A percentile compares a stretch with the other conserved stretches of the same genome.
These are phyloP conservation scores for Lucilia sericata DNA, from an alignment of 1,140 invertebrate species.

Conservation along the genomic window DNA sequence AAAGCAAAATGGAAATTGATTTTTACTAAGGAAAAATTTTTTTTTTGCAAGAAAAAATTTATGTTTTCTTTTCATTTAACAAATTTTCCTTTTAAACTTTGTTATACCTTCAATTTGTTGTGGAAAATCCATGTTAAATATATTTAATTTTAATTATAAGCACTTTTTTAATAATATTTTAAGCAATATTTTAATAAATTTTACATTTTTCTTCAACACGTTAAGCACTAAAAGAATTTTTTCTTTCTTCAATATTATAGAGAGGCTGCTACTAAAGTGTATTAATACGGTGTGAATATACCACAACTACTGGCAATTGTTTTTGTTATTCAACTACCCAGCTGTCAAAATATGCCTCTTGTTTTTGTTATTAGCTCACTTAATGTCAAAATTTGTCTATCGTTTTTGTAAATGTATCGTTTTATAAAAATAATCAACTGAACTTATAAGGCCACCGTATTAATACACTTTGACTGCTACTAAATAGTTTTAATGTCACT, in stretches of 20 bases:
- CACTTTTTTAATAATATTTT: not conserved
- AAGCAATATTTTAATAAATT: not conserved
- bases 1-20: constrained; percentile 37
- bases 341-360: no score
- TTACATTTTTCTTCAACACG: not conserved
- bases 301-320: no score
- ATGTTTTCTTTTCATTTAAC: not conserved
- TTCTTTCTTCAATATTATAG: not conserved
- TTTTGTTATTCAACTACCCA: no score
- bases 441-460: no score
- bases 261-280: not conserved
- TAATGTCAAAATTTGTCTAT: no score
- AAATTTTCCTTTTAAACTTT: not conserved
- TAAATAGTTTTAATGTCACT: constrained; percentile 5
- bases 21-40: not conserved
- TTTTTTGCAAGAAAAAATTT: not conserved
- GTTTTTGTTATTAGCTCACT: no score
- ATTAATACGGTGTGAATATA: no score
- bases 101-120: constrained; percentile 57
- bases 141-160: not conserved
- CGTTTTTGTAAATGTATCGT: no score
- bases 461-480: not conserved
- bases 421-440: no score
- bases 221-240: not conserved
- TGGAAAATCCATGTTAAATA: constrained; percentile 53